These are phyloP conservation scores for Pempheris klunzingeri DNA, from an alignment of 2,797 vertebrate genomes.

Conservation along the genomic window DNA sequence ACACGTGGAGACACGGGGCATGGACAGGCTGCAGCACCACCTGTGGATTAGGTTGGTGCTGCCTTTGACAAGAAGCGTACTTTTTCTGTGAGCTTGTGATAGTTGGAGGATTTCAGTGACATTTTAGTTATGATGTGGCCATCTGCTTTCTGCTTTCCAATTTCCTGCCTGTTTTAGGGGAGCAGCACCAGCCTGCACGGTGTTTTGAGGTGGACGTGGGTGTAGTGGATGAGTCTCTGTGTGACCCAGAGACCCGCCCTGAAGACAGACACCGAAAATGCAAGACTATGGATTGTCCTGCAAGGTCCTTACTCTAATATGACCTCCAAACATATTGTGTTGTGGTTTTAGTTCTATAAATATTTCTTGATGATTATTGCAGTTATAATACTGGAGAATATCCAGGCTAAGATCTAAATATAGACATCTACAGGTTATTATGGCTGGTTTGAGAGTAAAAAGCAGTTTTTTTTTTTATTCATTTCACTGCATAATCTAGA, in stretches of 20 bases:
- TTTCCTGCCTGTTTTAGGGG: constrained; percentile 77
- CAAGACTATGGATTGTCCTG: constrained; percentile 91
- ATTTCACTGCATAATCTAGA: not conserved
- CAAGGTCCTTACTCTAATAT: constrained; percentile 85
- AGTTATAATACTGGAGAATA: not conserved
- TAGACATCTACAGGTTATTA: not conserved
- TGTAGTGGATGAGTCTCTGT: constrained; percentile 90
- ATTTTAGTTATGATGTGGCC: not conserved
- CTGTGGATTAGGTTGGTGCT: constrained; percentile 90
- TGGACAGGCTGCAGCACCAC: constrained; percentile 96
- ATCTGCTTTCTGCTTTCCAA: constrained; percentile 11
- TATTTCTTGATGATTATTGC: not conserved
- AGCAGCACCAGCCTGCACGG: constrained; percentile 88
- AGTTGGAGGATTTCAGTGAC: not conserved
- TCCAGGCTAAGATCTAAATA: not conserved
- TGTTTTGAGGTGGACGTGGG: constrained; percentile 89
- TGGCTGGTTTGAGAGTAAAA: not conserved
- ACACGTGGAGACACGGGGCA: constrained; percentile 91
- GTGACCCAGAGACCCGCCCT: constrained; percentile 88
- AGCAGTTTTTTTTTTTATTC: no score
- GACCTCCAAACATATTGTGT: not conserved
- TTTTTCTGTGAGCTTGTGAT: not conserved
- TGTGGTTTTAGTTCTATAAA: not conserved
- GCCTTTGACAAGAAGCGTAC: not conserved
- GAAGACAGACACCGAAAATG: constrained; percentile 89